Conservation (phyloP, 2,888 invertebrate genomes). For the Eurytoma adleriae region DNA sequence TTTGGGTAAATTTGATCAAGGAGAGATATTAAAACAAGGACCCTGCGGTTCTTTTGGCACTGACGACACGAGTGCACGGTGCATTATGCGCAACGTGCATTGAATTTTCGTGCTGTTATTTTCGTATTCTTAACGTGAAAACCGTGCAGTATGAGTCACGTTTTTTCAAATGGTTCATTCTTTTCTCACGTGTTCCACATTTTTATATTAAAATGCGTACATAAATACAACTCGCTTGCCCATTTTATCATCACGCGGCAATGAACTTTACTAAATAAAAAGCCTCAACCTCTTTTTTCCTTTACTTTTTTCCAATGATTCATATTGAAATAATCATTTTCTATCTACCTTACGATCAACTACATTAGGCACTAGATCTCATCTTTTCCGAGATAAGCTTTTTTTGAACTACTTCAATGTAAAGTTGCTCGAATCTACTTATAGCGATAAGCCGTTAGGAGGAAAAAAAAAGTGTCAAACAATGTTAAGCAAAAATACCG, state of each 20-base stretch:
- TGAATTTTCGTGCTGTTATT: conserved; percentile 23
- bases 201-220: neutral
- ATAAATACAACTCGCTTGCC: neutral
- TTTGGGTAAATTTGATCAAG: conserved; percentile 2
- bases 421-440: too few relatives aligned
- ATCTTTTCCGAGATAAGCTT: neutral
- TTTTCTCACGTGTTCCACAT: neutral
- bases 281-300: too few relatives aligned
- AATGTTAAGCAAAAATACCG: too few relatives aligned
- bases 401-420: neutral
- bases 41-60: conserved; percentile 16
- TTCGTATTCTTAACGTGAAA: conserved; percentile 5
- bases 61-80: neutral
- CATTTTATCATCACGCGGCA: neutral
- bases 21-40: conserved; percentile 17
- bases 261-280: too few relatives aligned
- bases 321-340: too few relatives aligned
- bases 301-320: too few relatives aligned
- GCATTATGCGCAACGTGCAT: conserved; percentile 11
- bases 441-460: neutral
- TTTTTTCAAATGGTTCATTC: conserved; percentile 16
- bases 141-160: conserved; percentile 16
- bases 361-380: too few relatives aligned
- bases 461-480: too few relatives aligned
- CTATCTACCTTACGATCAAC: too few relatives aligned